A percentile compares a stretch with the other conserved stretches of the same genome.
Evolutionary conservation across 2,888 invertebrate species (phyloP).

Genomic region (Noctua janthina): DNA sequence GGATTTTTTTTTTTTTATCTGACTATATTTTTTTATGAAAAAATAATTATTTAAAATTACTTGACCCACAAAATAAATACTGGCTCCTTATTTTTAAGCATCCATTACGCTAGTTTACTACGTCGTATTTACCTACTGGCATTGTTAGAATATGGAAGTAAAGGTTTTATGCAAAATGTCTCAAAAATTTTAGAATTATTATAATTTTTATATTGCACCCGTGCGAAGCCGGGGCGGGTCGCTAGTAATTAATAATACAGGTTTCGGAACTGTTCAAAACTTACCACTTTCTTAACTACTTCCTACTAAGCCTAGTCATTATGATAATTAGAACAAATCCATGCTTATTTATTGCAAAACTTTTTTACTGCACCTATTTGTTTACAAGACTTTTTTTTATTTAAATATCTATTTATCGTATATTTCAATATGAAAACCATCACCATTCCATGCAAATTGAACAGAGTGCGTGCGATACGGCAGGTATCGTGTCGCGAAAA

Average conservation of each 20-base stretch:
- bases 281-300: background rate
- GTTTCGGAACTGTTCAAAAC: background rate
- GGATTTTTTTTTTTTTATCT: no score
- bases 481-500: slow-evolving; percentile 33
- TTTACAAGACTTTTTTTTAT: slow-evolving; percentile 6
- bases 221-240: no score
- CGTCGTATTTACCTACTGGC: no score
- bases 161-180: no score
- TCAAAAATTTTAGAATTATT: no score
- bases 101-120: no score
- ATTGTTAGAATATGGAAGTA: no score
- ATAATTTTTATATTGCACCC: no score
- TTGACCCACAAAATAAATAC: no score
- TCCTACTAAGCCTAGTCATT: background rate
- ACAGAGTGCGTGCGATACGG: slow-evolving; percentile 24
- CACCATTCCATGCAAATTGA: slow-evolving; percentile 6
- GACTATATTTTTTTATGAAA: no score
- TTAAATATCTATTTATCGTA: background rate
- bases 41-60: no score
- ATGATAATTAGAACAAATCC: slow-evolving; percentile 9
- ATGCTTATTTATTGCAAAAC: slow-evolving; percentile 8
- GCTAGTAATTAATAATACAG: background rate
- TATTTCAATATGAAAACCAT: slow-evolving; percentile 11
- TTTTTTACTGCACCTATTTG: slow-evolving; percentile 5
- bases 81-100: no score